Evolutionary conservation across 2,113 vertebrate genomes (phyloP).

Genomic region (Ciconia stormi): DNA sequence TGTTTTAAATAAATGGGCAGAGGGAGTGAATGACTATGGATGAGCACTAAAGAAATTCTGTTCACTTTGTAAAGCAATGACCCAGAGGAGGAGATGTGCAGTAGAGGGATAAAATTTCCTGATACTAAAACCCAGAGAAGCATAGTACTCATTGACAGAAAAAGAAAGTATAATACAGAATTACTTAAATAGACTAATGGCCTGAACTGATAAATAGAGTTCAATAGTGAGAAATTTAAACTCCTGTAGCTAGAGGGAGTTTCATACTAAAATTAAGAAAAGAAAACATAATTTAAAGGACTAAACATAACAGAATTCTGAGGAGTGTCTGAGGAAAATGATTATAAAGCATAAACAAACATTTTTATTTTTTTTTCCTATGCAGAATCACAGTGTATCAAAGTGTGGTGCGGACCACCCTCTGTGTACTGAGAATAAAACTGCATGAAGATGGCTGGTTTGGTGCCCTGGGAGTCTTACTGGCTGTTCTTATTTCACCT

Average conservation of each 20-base stretch:
- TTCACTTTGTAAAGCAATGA: slow-evolving; percentile 17
- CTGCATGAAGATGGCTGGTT: background rate
- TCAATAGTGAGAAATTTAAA: background rate
- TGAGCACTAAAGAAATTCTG: background rate
- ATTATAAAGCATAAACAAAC: background rate
- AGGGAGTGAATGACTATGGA: background rate
- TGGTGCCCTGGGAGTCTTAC: background rate
- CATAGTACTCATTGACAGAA: background rate
- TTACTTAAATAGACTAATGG: background rate
- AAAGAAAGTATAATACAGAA: background rate
- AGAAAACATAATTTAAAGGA: background rate
- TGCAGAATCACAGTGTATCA: background rate
- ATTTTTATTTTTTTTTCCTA: background rate
- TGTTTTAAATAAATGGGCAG: slow-evolving; percentile 10
- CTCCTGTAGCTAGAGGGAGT: background rate
- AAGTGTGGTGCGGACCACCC: rapidly evolving
- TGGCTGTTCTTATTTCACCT: background rate
- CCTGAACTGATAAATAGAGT: background rate
- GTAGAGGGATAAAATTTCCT: background rate
- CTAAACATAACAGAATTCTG: background rate
- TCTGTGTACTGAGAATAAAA: background rate
- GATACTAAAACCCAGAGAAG: background rate
- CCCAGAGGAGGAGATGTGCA: background rate
- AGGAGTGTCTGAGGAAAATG: background rate
- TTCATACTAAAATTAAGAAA: background rate